phyloP scores from a whole-genome alignment of 2,888 invertebrate species.

The Agrochola circellaris region DNA sequence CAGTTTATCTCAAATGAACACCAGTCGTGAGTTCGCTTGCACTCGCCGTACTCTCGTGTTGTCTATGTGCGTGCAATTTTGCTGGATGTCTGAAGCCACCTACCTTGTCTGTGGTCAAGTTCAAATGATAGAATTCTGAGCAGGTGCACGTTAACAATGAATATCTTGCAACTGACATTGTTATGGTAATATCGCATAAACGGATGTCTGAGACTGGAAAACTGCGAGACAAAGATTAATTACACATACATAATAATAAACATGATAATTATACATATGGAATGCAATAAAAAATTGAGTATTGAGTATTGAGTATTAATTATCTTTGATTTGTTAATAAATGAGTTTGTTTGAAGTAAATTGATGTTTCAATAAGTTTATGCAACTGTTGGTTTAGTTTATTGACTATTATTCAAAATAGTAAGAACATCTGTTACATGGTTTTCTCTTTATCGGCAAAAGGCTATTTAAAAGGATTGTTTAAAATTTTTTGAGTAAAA shows the following conservation, averaged over 20 bases:
- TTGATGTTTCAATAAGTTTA: constrained; percentile 14
- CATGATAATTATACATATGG: too few relatives aligned
- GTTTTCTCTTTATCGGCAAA: neutral
- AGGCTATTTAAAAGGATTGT: too few relatives aligned
- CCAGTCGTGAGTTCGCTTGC: neutral
- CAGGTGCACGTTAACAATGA: constrained; percentile 7
- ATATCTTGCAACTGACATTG: constrained; percentile 6
- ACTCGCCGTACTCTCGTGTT: neutral
- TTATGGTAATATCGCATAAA: neutral
- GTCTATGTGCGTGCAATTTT: neutral
- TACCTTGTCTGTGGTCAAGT: neutral
- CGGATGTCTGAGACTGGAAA: constrained; percentile 2
- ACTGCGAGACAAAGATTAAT: neutral
- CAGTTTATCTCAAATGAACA: neutral
- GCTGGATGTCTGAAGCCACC: neutral
- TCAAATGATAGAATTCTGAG: neutral
- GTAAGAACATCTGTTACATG: too few relatives aligned
- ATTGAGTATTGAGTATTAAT: too few relatives aligned
- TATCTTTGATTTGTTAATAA: constrained; percentile 4
- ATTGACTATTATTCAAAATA: neutral
- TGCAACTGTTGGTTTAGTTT: neutral
- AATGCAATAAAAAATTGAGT: too few relatives aligned
- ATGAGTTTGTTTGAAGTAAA: constrained; percentile 9
- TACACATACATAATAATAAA: too few relatives aligned
- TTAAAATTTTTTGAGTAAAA: neutral